phyloP scores from a whole-genome alignment of 1,140 invertebrate species.

The Oscheius sp. region DNA sequence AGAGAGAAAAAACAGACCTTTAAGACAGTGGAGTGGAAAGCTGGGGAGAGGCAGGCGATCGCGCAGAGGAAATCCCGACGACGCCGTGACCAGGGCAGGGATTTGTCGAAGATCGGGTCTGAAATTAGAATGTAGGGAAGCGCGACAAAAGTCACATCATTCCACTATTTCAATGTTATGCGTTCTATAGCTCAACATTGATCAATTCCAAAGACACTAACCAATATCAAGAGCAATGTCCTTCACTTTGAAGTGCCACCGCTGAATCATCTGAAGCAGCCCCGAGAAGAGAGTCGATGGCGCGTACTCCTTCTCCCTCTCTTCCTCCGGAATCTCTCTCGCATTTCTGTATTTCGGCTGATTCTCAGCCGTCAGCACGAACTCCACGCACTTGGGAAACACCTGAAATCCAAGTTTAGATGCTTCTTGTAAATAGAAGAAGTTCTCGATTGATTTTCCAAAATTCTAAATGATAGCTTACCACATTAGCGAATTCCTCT shows the following conservation, averaged over 20 bases:
- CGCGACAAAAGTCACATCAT: too few species aligned
- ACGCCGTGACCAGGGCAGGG: neutral
- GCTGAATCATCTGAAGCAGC: neutral
- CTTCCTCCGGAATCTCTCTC: neutral
- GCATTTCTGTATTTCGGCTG: neutral
- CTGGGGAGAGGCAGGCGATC: too few species aligned
- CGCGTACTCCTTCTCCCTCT: neutral
- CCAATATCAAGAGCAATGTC: neutral
- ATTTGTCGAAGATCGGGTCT: neutral
- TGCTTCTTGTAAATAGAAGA: too few species aligned
- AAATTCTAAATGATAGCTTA: neutral
- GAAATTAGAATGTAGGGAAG: too few species aligned
- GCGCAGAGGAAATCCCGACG: neutral
- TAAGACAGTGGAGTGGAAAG: too few species aligned
- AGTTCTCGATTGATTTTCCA: too few species aligned
- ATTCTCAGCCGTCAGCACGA: too few species aligned
- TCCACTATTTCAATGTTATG: neutral
- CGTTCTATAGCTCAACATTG: neutral
- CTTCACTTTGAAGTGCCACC: neutral
- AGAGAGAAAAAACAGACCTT: too few species aligned
- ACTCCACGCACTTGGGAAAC: neutral
- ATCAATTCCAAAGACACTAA: neutral
- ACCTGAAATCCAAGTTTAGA: neutral
- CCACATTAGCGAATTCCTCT: neutral
- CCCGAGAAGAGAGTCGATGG: neutral